Evolutionary conservation across 1,140 invertebrate genomes (phyloP), one percentile per base, ranked within the genome.

Genomic region (Drosophila nigromelanica): DNA sequence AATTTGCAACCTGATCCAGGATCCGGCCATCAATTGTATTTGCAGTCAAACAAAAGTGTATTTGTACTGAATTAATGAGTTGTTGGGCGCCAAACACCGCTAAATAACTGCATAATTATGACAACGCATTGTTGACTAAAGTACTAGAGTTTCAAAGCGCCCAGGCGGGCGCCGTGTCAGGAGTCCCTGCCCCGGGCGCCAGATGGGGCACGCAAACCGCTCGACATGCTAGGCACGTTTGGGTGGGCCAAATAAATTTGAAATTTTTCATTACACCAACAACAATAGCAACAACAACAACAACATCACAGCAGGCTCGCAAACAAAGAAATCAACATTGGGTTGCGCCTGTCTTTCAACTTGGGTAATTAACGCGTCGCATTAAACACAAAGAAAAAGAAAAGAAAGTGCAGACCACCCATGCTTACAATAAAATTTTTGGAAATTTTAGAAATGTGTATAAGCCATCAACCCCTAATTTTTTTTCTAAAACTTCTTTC

Each of bases 171-270:
- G 15, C 5, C 40, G 18, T 33, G 50, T 14, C n/a, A 55, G 33
- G 51, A 55, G n/a, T 48, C 15, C 12, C 15, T 0, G 14, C 55
- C 15, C 4, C 27, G 21, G 63, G 24, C 30, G 12, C 10, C 48
- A 7, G 7, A 5, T 14, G 35, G 35, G n/a, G 11, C 47, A 39
- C 0, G 5, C 24, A 11, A 3, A 21, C 15, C 4, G 39, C 33
- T 67, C 33, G 39, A 21, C 47, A 72, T 66, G 50, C 62, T 15
- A 33, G 15, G 63, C 62, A 73, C 70, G 70, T 68, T 54, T 54
- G 27, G 54, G 63, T 59, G 47, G 40, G 62, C 33, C 54, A 67
- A 73, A 68, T 68, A 73, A 68, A 73, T 61, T 73, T 48, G 12
- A 55, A 68, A 55, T 68, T 58, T 68, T 73, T 68, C 63, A 73